Base-by-base conservation (phyloP, 2,888 invertebrate genomes). In the Thymelicus sylvestris region DNA sequence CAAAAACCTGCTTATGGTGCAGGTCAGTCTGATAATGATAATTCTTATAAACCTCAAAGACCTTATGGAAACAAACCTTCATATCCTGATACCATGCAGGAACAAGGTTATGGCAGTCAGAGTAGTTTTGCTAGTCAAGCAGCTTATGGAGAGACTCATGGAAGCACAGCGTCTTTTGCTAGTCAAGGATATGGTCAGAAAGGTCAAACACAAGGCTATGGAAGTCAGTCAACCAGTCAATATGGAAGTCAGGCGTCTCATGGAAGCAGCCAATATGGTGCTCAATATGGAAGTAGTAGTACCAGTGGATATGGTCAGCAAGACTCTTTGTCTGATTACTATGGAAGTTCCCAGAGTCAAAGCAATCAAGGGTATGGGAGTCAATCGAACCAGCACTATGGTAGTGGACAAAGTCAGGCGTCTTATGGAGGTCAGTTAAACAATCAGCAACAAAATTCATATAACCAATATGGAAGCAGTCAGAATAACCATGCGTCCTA, bases 61-160 rank as follows among this genome's bases (percentile, higher is more conserved):
- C 66, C 71, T 62, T 15, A 55, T 7, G 71, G 72, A 31, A 76
- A 61, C 19, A 78, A 78, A 66, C 74, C 75, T 39, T 75, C 74
- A 31, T 73, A 76, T 38, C 77, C 72, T 15, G 74, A 62, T 10
- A 52, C 74, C 67, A 41, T 75, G 67, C 69, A 72, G 2, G 66
- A 67, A 7, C 73, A 75, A 65, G 73, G 74, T 31, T 73, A 76
- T 66, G 73, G 66, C n/a, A 75, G 73, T 13, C 78, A 70, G 70
- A 76, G 74, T 15, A 69, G 71, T n/a, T 76, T 77, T 72, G 72
- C 73, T 0, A 68, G 70, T 48, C 79, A 79, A 73, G 75, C 71
- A 6, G 75, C 75, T 7, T 79, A 79, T 70, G 80, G 75, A 38
- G 74, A 76, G 61, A 75, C 41, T 47, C 67, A 77, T 19, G 71